Percentiles rank a stretch among this genome's conserved stretches.
phyloP scores from a whole-genome alignment of 2,797 vertebrate genomes.

The Mastacembelus armatus region DNA sequence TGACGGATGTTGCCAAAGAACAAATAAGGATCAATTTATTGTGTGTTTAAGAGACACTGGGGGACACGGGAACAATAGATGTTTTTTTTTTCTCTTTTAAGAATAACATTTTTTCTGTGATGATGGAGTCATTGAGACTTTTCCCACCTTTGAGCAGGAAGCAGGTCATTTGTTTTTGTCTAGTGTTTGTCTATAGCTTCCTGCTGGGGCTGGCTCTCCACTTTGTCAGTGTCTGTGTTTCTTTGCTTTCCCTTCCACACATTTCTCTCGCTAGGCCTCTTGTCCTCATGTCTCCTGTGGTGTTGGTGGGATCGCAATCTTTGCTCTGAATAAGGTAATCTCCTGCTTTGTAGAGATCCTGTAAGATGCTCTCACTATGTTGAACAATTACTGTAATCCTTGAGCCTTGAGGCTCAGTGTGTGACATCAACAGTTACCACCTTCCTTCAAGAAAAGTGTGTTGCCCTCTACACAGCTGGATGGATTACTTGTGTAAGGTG shows the following conservation, averaged over 20 bases:
- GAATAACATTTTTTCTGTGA: slow-evolving; percentile 28
- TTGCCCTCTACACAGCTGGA: background rate
- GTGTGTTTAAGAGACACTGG: slow-evolving; percentile 27
- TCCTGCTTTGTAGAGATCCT: slow-evolving; percentile 25
- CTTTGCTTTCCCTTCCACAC: slow-evolving; percentile 36
- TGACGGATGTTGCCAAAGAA: no score
- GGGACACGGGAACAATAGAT: slow-evolving; percentile 52
- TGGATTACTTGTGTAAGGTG: background rate
- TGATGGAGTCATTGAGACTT: slow-evolving; percentile 43
- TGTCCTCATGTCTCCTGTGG: slow-evolving; percentile 37
- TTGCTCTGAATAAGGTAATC: slow-evolving; percentile 20
- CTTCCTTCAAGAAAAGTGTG: background rate
- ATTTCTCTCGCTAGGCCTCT: slow-evolving; percentile 31
- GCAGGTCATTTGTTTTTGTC: slow-evolving; percentile 59
- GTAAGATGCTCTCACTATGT: slow-evolving; percentile 12
- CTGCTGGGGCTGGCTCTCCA: slow-evolving; percentile 37
- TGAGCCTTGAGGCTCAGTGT: background rate
- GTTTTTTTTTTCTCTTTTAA: slow-evolving; percentile 30
- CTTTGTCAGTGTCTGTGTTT: slow-evolving; percentile 53
- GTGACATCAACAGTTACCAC: background rate
- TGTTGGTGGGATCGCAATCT: slow-evolving; percentile 21
- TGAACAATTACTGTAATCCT: slow-evolving; percentile 12
- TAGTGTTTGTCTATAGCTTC: slow-evolving; percentile 56
- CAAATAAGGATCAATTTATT: no score
- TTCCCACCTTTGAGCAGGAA: slow-evolving; percentile 66